Base-by-base conservation (phyloP, 2,113 vertebrate species). In the Hemibagrus wyckioides region DNA sequence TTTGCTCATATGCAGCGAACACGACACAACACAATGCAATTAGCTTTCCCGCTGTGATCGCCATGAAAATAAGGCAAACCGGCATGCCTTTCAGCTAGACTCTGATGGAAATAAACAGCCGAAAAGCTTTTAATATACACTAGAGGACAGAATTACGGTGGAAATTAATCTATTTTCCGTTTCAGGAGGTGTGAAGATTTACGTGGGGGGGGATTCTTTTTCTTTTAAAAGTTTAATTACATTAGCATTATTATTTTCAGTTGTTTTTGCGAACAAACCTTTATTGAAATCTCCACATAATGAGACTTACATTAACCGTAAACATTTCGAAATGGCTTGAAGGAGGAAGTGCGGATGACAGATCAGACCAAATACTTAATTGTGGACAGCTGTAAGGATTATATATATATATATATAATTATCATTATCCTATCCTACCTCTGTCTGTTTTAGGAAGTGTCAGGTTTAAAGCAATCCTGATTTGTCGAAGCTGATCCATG, bases 1-100 rank as follows among this genome's bases (percentile, higher is more conserved):
- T 93, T 92, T 90, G 79, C 87, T 80, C 89, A 87, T 89, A 89
- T 91, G 91, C 90, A 86, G 88, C 86, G 92, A 95, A 94, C 91
- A 93, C 84, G 91, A 87, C 86, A 88, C 91, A 89, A 89, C 91
- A 89, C 50, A 77, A 82, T 81, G 85, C 85, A 92, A 89, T 91
- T 91, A 91, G 87, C 88, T 85, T 90, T 89, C 85, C 56, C 21
- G 25, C 82, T 73, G 89, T 87, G 89, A 85, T 91, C 88, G 67
- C 77, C 44, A 86, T 83, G 85, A 88, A 85, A 85, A 85, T 71
- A 80, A 79, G 81, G 73, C 85, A 41, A 69, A 83, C 71, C 79
- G 59, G 82, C 87, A 75, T 89, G 88, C 85, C 82, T 75, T 73
- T 39, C 25, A 75, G 80, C 80, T 67, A 80, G 82, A 88, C 81